Evolutionary conservation across 2,888 invertebrate species (phyloP), one percentile per base, ranked within the genome.

Genomic region (Oligia latruncula): DNA sequence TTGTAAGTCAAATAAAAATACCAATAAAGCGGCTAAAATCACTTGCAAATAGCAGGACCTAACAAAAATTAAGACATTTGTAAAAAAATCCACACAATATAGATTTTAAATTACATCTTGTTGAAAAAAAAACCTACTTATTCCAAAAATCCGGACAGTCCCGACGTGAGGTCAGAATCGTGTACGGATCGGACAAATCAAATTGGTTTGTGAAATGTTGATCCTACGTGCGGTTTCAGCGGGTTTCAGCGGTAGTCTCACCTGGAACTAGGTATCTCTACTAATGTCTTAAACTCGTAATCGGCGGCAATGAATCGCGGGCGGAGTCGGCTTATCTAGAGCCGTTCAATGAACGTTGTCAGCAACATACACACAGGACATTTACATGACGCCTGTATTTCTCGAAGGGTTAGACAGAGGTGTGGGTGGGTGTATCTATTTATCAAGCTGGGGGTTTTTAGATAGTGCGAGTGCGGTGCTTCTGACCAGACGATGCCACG

Each of bases 311-410:
- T 65, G 60, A 71, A 66, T 83, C 17, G 70, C 49, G 64, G 43
- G 52, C 64, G 35, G 58, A 43, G n/a, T 49, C 43, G 11, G 52
- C 80, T 82, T 79, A 82, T 84, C 80, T 65, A 62, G 49, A 70
- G n/a, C 13, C 40, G 29, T 55, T 67, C 62, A 58, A 23, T 60
- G 68, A 55, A 67, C 68, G 64, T 77, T 52, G 84, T 68, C 46
- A 4, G 66, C 62, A 55, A 67, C 49, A 20, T 15, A 52, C 52
- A 46, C 17, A 64, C 13, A 17, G 55, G 23, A 65, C 58, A 70
- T 46, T 72, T 66, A n/a, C 65, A 66, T 35, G 49, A 62, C 52
- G 43, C 35, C 46, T 8, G 3, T n/a, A n/a, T 6, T 35, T 3
- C 0, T 0, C 2, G 15, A 29, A 71, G 6, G 17, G 15, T 5